Base-by-base conservation (phyloP, 2,113 vertebrate species). In the Eira barbara region DNA sequence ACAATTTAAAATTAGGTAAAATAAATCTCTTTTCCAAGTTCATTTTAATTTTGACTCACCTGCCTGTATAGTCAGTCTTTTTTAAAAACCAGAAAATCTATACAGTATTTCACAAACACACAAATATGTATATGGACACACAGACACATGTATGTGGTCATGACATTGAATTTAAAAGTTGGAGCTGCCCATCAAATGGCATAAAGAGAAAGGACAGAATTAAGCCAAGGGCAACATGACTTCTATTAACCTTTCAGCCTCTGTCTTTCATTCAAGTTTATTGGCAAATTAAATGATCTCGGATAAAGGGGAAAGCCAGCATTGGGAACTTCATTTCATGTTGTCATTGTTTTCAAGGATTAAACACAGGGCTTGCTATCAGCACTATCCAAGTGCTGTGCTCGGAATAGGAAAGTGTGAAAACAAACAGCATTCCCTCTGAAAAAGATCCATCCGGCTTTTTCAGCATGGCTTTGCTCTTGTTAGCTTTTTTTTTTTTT, bases 261-360 rank as follows among this genome's bases (percentile, higher is more conserved):
- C 65, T 85, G 71, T 73, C 55, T 76, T 95, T 97, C 47, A 84
- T 83, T 97, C 0, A 80, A 94, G 57, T 89, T 52, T n/a, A 93
- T 93, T 89, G 63, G 15, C 65, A 95, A 97, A 93, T 78, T 96
- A 96, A 45, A 49, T 65, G n/a, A 39, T 15, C 59, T 89, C 55
- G 9, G 74, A 78, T 69, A 82, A 96, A 95, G 17, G 59, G 36
- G 45, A 29, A 82, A 97, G 49, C 34, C 9, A 0, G 57, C 59
- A 65, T 6, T 39, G 39, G 39, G 57, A 92, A 96, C 81, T 94
- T 96, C 34, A 87, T 78, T 92, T 97, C 20, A 18, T 25, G 36
- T 47, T 78, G 61, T 65, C 84, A 95, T 85, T 97, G 76, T 97
- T 97, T 96, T 95, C 63, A 67, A 65, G 94, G 90, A 97, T 90